Evolutionary conservation across 2,113 vertebrate genomes (phyloP), one percentile per base, ranked within the genome.

Genomic region (Climacteris rufus): DNA sequence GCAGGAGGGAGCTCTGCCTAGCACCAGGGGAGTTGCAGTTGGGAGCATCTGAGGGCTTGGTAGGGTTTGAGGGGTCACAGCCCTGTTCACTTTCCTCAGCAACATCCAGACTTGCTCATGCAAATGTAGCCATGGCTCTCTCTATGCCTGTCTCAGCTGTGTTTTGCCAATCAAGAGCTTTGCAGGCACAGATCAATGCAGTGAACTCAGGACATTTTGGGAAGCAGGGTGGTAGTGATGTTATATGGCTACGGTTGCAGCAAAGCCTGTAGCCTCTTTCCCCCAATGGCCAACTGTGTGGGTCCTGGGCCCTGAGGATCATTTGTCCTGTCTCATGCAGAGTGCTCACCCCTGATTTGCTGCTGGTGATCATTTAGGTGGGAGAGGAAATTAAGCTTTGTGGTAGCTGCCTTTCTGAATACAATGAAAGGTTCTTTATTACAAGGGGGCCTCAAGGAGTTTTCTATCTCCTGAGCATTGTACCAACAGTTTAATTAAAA

Each of bases 401-500:
- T 65, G 37, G 90, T 83, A 78, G 45, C 50, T 93, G 76, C 66
- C 75, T 91, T 96, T 89, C 78, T 65, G 39, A 66, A 61, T 27
- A 57, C 90, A 95, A 69, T 85, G 85, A 94, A 95, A 96, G 74
- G 45, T 91, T 93, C 75, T 86, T 95, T 94, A 95, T 95, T 94
- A 85, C 84, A 93, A 89, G 42, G 35, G 78, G 78, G 54, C 70
- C 75, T 89, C 50, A 45, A 97, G 66, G 90, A 76, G 7, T 96
- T 85, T 89, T 16, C 75, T 87, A 59, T 83, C 94, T 97, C 95
- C 78, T 65, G 94, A 96, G 94, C 70, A 70, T 79, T 91, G 63
- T 90, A 91, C 66, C 82, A 96, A 94, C 50, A 87, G 57, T 96
- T 94, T 96, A 95, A 95, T 94, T 95, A 85, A 95, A 94, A 97